phyloP scores from a whole-genome alignment of 2,113 vertebrate species.

The Mesembrinibis cayennensis region DNA sequence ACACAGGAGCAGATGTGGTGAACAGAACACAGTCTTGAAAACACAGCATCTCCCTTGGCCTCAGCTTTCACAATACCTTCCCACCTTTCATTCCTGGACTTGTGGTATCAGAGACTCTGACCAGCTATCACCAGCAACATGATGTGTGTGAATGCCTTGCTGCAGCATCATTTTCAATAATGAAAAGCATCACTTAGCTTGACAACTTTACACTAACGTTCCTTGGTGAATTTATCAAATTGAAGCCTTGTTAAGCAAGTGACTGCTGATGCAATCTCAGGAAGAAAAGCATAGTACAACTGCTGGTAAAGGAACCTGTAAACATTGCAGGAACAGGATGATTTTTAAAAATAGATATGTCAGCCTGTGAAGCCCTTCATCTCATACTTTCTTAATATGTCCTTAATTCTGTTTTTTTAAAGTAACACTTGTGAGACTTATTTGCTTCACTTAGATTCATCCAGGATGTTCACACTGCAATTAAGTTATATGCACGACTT shows the following conservation, averaged over 20 bases:
- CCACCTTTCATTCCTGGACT: not conserved
- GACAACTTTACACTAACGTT: not conserved
- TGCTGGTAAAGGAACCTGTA: not conserved
- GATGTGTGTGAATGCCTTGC: not conserved
- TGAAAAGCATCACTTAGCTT: not conserved
- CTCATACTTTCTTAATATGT: not conserved
- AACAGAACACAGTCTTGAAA: not conserved
- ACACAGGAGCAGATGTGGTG: not conserved
- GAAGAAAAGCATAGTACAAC: not conserved
- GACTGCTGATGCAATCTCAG: not conserved
- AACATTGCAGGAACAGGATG: not conserved
- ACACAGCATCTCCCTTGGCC: no score
- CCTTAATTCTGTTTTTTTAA: not conserved
- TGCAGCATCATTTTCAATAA: not conserved
- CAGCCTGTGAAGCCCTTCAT: not conserved
- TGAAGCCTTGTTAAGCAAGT: not conserved
- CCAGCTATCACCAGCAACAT: not conserved
- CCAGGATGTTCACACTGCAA: not conserved
- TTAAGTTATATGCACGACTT: constrained; percentile 22
- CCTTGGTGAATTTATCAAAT: not conserved
- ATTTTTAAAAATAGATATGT: not conserved
- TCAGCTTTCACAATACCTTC: not conserved
- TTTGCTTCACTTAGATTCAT: not conserved
- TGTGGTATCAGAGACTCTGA: not conserved
- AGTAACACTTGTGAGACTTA: not conserved